Percentiles rank a stretch among this genome's conserved stretches.
phyloP scores from a whole-genome alignment of 2,888 invertebrate species.

The Drosophila kambysellisi region DNA sequence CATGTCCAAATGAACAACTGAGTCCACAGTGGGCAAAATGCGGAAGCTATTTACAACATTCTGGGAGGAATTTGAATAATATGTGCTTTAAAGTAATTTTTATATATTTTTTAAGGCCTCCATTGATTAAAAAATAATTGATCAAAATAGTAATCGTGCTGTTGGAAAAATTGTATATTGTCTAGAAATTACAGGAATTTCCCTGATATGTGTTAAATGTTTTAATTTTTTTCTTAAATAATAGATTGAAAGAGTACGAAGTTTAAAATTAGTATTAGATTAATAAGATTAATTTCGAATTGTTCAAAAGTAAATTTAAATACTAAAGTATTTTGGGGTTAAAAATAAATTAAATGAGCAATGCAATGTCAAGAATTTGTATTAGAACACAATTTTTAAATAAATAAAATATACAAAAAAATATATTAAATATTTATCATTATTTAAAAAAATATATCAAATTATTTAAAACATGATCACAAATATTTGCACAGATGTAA shows the following conservation, averaged over 20 bases:
- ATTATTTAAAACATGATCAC: background rate
- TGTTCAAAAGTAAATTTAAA: background rate
- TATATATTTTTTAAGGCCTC: background rate
- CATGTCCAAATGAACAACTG: conserved; percentile 62
- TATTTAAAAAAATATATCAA: accelerated
- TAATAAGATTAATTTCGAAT: background rate
- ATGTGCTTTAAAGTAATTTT: background rate
- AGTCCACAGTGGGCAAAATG: conserved; percentile 17
- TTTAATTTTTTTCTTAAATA: background rate
- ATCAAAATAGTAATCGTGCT: background rate
- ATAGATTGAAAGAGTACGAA: background rate
- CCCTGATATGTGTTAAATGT: background rate
- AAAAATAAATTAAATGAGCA: background rate
- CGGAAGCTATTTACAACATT: background rate
- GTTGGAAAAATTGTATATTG: background rate
- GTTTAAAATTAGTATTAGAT: background rate
- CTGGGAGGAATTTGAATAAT: background rate
- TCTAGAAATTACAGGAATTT: background rate
- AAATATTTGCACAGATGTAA: background rate
- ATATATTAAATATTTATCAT: background rate
- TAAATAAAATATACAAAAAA: background rate
- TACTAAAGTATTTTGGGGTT: background rate
- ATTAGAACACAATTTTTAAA: background rate
- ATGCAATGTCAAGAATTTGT: background rate
- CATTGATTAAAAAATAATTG: background rate